These are phyloP conservation scores for Seira sanloemensis DNA, from an alignment of 2,888 invertebrate genomes.

Conservation along the genomic window DNA sequence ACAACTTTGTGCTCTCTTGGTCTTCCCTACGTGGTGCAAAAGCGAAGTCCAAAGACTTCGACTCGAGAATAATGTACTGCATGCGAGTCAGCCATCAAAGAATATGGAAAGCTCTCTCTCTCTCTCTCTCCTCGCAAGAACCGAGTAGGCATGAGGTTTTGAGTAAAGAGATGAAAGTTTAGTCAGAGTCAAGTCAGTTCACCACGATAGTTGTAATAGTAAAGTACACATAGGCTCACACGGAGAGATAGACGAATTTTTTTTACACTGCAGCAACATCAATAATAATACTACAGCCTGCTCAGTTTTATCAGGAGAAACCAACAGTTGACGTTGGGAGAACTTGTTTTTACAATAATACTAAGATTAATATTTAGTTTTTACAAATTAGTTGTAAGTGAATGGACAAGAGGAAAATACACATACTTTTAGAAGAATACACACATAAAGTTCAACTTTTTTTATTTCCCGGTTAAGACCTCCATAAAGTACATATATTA, in stretches of 20 bases:
- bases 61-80: neutral
- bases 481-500: too few species aligned
- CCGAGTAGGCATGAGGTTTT: neutral
- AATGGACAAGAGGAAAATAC: neutral
- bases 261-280: slow-evolving; percentile 3
- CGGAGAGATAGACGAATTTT: slow-evolving; percentile 1
- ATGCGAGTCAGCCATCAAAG: neutral
- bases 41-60: neutral
- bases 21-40: neutral
- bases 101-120: neutral
- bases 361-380: neutral
- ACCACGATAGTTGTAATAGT: slow-evolving; percentile 49
- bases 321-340: too few species aligned
- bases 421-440: too few species aligned
- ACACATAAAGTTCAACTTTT: too few species aligned
- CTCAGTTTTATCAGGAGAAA: neutral
- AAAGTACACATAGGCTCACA: slow-evolving; percentile 10
- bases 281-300: neutral
- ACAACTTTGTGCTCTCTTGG: neutral
- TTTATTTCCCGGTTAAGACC: too few species aligned
- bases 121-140: neutral
- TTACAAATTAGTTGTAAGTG: neutral
- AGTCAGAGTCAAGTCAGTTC: slow-evolving; percentile 44
- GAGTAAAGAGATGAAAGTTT: slow-evolving; percentile 17
- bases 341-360: too few species aligned